A percentile compares a stretch with the other conserved stretches of the same genome.
Conservation (phyloP, 1,140 invertebrate genomes). For the Venustaconcha ellipsiformis region DNA sequence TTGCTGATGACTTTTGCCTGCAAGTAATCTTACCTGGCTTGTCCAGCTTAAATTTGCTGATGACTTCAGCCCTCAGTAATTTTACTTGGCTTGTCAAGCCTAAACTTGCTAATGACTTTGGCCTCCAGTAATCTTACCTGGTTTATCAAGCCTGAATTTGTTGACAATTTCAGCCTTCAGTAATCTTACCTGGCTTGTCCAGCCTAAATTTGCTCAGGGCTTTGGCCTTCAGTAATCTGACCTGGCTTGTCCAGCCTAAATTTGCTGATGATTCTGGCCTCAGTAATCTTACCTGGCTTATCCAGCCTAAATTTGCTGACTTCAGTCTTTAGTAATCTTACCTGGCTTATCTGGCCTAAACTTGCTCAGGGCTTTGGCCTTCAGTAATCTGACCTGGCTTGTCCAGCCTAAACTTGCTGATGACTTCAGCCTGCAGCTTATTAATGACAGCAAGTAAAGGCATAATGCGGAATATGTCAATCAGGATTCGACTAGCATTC, state of each 20-base stretch:
- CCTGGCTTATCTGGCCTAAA: neutral
- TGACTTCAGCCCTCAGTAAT: conserved; percentile 31
- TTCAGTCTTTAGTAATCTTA: conserved; percentile 24
- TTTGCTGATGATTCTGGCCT: conserved; percentile 36
- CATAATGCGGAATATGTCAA: conserved; percentile 39
- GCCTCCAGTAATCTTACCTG: conserved; percentile 16
- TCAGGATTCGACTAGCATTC: conserved; percentile 16
- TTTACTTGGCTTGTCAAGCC: no score
- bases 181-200: no score
- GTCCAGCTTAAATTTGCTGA: conserved; percentile 20
- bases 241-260: neutral
- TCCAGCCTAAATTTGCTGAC: conserved; percentile 27
- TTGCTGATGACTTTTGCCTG: conserved; percentile 37
- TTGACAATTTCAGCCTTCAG: conserved; percentile 37
- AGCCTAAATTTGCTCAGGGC: conserved; percentile 32
- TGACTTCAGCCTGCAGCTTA: conserved; percentile 36
- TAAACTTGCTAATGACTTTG: conserved; percentile 37
- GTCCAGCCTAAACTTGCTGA: conserved; percentile 23
- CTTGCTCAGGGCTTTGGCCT: conserved; percentile 36
- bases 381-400: conserved; percentile 5
- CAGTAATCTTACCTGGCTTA: neutral
- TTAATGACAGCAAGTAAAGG: conserved; percentile 37
- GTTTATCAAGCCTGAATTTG: conserved; percentile 9
- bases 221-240: conserved; percentile 21
- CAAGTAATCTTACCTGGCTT: neutral